Evolutionary conservation across 2,888 invertebrate species (phyloP), one percentile per base, ranked within the genome.

Genomic region (Erebia ligea): DNA sequence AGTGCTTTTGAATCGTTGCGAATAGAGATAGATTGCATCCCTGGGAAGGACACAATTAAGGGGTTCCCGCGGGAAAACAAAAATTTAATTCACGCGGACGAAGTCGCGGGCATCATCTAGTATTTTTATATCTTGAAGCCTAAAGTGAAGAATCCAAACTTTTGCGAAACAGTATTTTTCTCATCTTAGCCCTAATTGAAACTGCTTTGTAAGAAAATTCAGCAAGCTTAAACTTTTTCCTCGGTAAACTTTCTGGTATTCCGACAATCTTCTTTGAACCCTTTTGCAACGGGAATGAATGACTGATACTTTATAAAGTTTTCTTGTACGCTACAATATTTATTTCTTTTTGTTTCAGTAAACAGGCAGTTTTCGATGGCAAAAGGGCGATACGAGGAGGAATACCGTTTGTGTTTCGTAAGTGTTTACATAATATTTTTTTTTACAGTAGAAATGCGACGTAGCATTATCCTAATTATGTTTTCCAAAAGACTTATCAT

Each of bases 391-490:
- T 99, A 87, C 95, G 99, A 86, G 99, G 99, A 82, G 99, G 99
- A 82, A 98, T 99, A 89, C 99, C 99, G 75, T 97, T 99, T 91
- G 98, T 99, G 77, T 99, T 99, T 92, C 99, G 98, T 99, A 95
- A 98, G 98, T 97, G 87, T 79, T 57, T 48, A 19, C 64, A 45
- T 42, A 10, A 40, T 40, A 17, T 59, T 57, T 34, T 34, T 21
- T 54, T 54, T 54, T 9, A 54, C 25, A 25, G 25, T 25, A 25
- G 25, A 4, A 4, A 25, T 25, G 25, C 25, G 25, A 25, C 25
- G 25, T 2, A n/a, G n/a, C n/a, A n/a, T 4, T 25, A 3, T 4
- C 25, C 4, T 25, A 25, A 21, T 2, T 2, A 21, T 21, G 21
- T 21, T 21, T 21, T 21, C 21, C 1, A 1, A 21, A 4, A 25